Evolutionary conservation across 2,888 invertebrate species (phyloP).

Genomic region (Pseudococcus viburni): DNA sequence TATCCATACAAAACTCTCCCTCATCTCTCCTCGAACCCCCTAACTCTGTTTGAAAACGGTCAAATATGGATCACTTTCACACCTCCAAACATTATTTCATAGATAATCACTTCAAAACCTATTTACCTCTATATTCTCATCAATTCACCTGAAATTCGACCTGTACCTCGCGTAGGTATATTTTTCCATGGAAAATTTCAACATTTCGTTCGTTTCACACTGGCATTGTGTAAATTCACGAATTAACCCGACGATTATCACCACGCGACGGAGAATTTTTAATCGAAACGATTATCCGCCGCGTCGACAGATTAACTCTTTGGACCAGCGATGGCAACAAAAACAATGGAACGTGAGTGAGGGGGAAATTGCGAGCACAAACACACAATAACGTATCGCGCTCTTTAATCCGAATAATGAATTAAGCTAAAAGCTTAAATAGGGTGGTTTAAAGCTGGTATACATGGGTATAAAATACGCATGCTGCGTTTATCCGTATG

Average conservation of each 20-base stretch:
- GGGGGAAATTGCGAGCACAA: background rate
- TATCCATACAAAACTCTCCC: no score
- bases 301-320: slow-evolving; percentile 34
- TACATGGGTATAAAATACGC: slow-evolving; percentile 34
- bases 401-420: slow-evolving; percentile 47
- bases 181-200: background rate
- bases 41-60: no score
- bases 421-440: slow-evolving; percentile 41
- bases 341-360: background rate
- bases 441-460: background rate
- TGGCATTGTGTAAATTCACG: background rate
- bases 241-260: slow-evolving; percentile 22
- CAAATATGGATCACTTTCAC: no score
- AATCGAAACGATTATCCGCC: slow-evolving; percentile 30
- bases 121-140: no score
- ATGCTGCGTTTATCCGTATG: slow-evolving; percentile 3
- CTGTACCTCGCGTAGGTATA: background rate
- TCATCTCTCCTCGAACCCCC: no score
- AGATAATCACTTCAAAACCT: no score
- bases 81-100: no score
- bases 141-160: no score
- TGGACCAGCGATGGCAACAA: background rate
- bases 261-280: background rate
- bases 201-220: background rate
- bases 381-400: slow-evolving; percentile 40